These are phyloP conservation scores for Rhineura floridana DNA, from an alignment of 2,113 vertebrate species.

Conservation along the genomic window DNA sequence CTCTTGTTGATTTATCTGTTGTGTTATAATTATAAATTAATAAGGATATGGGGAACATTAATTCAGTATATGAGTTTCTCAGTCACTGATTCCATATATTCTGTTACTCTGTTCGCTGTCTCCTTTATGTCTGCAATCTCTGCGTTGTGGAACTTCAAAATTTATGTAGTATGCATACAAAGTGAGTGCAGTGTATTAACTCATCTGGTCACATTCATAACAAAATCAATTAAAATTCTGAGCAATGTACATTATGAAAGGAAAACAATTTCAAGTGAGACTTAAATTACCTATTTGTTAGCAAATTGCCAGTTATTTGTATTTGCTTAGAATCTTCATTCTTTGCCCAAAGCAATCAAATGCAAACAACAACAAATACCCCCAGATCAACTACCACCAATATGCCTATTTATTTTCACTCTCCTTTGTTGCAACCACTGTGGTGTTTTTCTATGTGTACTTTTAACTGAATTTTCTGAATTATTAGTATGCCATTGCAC, in stretches of 20 bases:
- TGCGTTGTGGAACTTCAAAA: conserved; percentile 59
- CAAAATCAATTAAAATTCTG: conserved; percentile 68
- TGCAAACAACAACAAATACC: background rate
- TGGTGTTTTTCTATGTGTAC: background rate
- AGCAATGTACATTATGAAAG: conserved; percentile 56
- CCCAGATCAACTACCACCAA: background rate
- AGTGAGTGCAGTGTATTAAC: conserved; percentile 72
- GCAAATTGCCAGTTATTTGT: conserved; percentile 68
- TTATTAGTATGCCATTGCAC: background rate
- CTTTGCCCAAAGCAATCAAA: conserved; percentile 42
- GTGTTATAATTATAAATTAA: conserved; percentile 74
- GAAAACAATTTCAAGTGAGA: conserved; percentile 56
- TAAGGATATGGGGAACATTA: conserved; percentile 65
- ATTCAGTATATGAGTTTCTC: conserved; percentile 74
- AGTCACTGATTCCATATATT: conserved; percentile 74
- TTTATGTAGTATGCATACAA: conserved; percentile 71
- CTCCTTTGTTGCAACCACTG: background rate
- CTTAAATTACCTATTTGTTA: conserved; percentile 64
- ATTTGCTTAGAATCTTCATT: conserved; percentile 61
- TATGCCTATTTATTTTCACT: background rate
- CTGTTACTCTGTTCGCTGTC: conserved; percentile 68
- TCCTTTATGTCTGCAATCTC: conserved; percentile 59
- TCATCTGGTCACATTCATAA: conserved; percentile 67
- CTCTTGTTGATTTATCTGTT: conserved; percentile 68
- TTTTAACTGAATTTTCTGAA: background rate